Percentiles rank a stretch among this genome's conserved stretches.
These are phyloP conservation scores for Lemur catta DNA, from an alignment of 2,797 vertebrate species.

Conservation along the genomic window DNA sequence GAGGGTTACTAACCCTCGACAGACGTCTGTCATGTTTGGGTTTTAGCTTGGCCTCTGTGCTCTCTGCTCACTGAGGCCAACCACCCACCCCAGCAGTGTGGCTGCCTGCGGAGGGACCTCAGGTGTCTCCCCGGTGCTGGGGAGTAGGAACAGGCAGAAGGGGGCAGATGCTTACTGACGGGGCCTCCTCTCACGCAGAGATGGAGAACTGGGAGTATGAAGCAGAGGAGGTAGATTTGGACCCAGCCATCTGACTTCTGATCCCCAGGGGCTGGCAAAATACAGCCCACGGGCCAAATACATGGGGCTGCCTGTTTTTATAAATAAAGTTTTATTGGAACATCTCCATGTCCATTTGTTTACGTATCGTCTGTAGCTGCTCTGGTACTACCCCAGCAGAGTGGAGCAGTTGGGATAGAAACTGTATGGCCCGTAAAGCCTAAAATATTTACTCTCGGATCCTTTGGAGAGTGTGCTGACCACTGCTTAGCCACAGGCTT, in stretches of 20 bases:
- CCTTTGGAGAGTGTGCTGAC: neutral
- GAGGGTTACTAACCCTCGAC: neutral
- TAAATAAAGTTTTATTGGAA: neutral
- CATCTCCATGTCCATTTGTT: neutral
- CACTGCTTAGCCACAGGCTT: neutral
- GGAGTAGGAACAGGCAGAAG: neutral
- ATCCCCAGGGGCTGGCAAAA: neutral
- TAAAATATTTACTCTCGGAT: neutral
- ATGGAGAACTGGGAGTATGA: neutral
- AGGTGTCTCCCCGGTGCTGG: neutral
- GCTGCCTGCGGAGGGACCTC: neutral
- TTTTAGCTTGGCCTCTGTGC: neutral
- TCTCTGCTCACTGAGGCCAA: neutral
- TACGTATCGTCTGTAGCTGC: neutral
- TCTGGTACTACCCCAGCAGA: neutral
- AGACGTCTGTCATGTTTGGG: neutral
- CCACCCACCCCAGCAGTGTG: neutral
- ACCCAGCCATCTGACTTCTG: neutral
- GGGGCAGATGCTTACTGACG: accelerated
- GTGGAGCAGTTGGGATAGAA: neutral
- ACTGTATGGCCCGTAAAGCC: neutral
- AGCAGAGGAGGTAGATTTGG: neutral
- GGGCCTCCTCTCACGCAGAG: neutral
- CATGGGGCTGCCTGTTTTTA: neutral
- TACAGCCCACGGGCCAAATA: neutral